Evolutionary conservation across 1,140 invertebrate genomes (phyloP).

Genomic region (Heliothis virescens): DNA sequence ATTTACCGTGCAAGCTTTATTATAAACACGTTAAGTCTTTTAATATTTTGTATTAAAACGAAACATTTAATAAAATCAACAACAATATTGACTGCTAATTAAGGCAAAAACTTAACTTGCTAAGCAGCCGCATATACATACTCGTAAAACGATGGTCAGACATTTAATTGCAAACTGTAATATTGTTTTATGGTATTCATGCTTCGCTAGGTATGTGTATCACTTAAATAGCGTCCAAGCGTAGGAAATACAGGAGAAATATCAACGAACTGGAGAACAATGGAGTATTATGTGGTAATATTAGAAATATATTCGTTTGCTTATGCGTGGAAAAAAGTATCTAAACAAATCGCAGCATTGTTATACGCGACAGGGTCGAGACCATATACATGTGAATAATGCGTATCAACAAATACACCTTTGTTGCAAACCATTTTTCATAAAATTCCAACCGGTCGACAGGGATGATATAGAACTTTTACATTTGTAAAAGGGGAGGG

Average conservation of each 20-base stretch:
- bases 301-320: slow-evolving; percentile 84
- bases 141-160: slow-evolving; percentile 32
- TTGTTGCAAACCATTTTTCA: slow-evolving; percentile 38
- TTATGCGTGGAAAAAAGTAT: slow-evolving; percentile 83
- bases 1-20: not conserved
- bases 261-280: slow-evolving; percentile 82
- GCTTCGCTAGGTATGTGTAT: slow-evolving; percentile 75
- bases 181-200: slow-evolving; percentile 70
- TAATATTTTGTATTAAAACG: not conserved
- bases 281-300: slow-evolving; percentile 86
- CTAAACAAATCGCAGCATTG: slow-evolving; percentile 85
- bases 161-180: slow-evolving; percentile 66
- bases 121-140: slow-evolving; percentile 1
- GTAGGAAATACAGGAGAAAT: slow-evolving; percentile 80
- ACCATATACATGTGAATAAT: slow-evolving; percentile 57
- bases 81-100: not conserved
- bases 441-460: slow-evolving; percentile 7
- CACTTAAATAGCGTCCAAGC: slow-evolving; percentile 75
- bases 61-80: not conserved
- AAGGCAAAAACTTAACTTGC: not conserved
- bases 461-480: slow-evolving; percentile 20
- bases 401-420: slow-evolving; percentile 58
- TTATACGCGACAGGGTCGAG: slow-evolving; percentile 73
- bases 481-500: slow-evolving; percentile 3
- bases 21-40: not conserved